Percentiles rank a stretch among this genome's conserved stretches.
Evolutionary conservation across 2,888 invertebrate species (phyloP).

Genomic region (Cosmorhoe ocellata): DNA sequence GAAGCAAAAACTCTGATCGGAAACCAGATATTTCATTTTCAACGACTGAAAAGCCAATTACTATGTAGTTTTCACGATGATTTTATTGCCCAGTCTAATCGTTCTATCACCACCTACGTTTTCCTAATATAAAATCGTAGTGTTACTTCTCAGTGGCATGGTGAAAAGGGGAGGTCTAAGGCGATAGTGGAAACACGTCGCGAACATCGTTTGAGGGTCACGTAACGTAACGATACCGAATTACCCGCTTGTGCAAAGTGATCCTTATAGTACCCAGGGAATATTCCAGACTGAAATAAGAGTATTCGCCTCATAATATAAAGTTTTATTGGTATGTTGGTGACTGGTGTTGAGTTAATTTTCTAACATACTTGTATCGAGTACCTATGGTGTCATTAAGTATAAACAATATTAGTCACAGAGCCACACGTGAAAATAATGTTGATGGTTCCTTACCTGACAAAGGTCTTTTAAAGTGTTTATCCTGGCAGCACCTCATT

Average conservation of each 20-base stretch:
- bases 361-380: too few relatives aligned
- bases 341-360: too few relatives aligned
- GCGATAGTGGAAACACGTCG: conserved; percentile 72
- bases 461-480: too few relatives aligned
- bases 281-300: conserved; percentile 56
- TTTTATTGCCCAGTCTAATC: conserved; percentile 19
- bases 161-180: conserved; percentile 62
- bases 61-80: background rate
- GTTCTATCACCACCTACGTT: conserved; percentile 27
- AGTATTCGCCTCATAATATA: conserved; percentile 49
- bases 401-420: too few relatives aligned
- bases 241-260: conserved; percentile 68
- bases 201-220: conserved; percentile 70
- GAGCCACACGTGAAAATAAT: too few relatives aligned
- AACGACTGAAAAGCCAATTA: too few relatives aligned
- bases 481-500: too few relatives aligned
- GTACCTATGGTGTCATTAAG: too few relatives aligned
- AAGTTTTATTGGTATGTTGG: conserved; percentile 49
- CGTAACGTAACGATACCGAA: conserved; percentile 69
- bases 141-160: conserved; percentile 65
- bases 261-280: conserved; percentile 68
- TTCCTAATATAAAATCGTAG: conserved; percentile 65
- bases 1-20: too few relatives aligned
- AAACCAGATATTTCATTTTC: too few relatives aligned
- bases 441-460: too few relatives aligned